phyloP scores from a whole-genome alignment of 2,113 vertebrate species.

The Ciconia maguari region DNA sequence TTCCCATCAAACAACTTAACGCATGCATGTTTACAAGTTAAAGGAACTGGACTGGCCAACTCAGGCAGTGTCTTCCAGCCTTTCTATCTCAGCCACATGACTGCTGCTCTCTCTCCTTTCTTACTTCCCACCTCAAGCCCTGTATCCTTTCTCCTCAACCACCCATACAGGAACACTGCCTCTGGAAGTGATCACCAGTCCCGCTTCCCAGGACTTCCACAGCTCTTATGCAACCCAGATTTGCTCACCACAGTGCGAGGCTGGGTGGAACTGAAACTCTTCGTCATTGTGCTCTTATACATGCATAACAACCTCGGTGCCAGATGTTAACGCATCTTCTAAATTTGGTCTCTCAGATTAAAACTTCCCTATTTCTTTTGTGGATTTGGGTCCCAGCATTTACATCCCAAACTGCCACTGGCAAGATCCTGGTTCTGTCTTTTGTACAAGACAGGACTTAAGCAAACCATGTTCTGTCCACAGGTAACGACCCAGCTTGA shows the following conservation, averaged over 20 bases:
- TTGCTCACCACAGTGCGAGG: neutral
- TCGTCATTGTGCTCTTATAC: fast-evolving
- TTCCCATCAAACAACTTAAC: neutral
- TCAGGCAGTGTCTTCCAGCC: neutral
- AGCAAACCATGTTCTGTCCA: neutral
- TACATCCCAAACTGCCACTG: neutral
- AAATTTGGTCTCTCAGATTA: neutral
- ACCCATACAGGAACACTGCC: neutral
- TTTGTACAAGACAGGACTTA: neutral
- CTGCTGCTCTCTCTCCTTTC: neutral
- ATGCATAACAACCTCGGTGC: fast-evolving
- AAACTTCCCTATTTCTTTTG: neutral
- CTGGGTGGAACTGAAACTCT: constrained; percentile 15
- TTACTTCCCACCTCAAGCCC: neutral
- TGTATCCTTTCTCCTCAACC: neutral
- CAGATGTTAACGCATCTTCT: neutral
- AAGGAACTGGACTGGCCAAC: neutral
- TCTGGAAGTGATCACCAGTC: neutral
- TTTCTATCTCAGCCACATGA: neutral
- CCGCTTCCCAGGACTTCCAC: neutral
- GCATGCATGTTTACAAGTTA: neutral
- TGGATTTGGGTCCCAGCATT: neutral
- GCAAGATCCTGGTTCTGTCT: neutral
- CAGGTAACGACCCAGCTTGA: neutral
- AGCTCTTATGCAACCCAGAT: neutral